Percentiles rank a stretch among this genome's conserved stretches.
phyloP scores from a whole-genome alignment of 2,888 invertebrate genomes.

The Volucella inflata region DNA sequence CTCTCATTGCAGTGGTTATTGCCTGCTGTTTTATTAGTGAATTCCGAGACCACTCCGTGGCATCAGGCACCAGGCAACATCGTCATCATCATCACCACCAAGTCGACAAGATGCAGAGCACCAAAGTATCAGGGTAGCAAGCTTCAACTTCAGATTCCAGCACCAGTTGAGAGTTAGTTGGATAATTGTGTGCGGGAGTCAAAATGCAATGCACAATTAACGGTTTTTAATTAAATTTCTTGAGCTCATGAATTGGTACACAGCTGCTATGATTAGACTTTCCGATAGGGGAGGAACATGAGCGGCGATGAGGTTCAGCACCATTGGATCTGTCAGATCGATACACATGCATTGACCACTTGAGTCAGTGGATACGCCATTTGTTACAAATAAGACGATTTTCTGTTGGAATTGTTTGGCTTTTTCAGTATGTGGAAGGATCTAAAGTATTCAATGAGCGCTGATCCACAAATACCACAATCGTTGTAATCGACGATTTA shows the following conservation, averaged over 20 bases:
- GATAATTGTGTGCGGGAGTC: slow-evolving; percentile 67
- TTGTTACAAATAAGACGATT: no score
- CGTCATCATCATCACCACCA: slow-evolving; percentile 26
- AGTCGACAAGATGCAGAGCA: slow-evolving; percentile 44
- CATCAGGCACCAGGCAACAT: slow-evolving; percentile 18
- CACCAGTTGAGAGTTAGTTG: slow-evolving; percentile 15
- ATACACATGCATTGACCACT: not conserved
- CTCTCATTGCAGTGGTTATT: slow-evolving; percentile 59
- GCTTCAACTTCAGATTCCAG: not conserved
- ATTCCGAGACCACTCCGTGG: slow-evolving; percentile 56
- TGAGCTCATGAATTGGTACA: slow-evolving; percentile 49
- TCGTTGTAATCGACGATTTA: no score
- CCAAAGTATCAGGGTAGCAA: not conserved
- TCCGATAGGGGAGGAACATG: not conserved
- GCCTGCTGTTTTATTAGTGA: slow-evolving; percentile 49
- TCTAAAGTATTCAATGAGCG: no score
- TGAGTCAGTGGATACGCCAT: not conserved
- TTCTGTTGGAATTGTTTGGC: no score
- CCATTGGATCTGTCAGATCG: not conserved
- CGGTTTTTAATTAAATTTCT: slow-evolving; percentile 71
- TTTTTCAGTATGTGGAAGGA: no score
- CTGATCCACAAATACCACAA: no score
- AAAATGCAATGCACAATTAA: slow-evolving; percentile 71
- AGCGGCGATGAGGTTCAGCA: not conserved
- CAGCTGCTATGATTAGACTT: slow-evolving; percentile 15